A percentile compares a stretch with the other conserved stretches of the same genome.
phyloP scores from a whole-genome alignment of 2,888 invertebrate genomes.

The Chrysolina haemoptera region DNA sequence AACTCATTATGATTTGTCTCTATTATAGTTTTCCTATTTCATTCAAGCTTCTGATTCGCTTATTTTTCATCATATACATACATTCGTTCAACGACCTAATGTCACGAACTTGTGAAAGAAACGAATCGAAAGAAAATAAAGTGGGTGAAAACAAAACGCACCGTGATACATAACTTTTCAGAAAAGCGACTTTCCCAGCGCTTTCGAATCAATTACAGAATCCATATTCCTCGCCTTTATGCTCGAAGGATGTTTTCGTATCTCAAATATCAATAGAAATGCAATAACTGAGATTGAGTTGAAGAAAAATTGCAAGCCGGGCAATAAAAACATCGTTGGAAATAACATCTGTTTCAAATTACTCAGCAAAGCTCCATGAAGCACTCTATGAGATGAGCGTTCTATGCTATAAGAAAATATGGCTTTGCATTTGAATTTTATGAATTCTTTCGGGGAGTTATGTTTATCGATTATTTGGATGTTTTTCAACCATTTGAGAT shows the following conservation, averaged over 20 bases:
- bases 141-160: not conserved
- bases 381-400: constrained; percentile 10
- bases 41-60: no score
- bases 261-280: constrained; percentile 15
- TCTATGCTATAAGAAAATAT: not conserved
- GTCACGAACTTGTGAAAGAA: not conserved
- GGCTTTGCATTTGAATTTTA: constrained; percentile 3
- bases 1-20: no score
- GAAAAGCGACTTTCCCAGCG: not conserved
- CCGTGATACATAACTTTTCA: not conserved
- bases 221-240: not conserved
- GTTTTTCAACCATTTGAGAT: no score
- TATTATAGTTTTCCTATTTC: no score
- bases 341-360: constrained; percentile 3
- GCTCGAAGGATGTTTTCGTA: constrained; percentile 2
- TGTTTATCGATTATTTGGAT: no score
- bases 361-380: not conserved
- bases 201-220: not conserved
- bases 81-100: no score
- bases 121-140: not conserved
- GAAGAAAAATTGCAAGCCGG: constrained; percentile 6
- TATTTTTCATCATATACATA: no score
- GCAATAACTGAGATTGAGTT: constrained; percentile 8
- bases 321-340: constrained; percentile 6
- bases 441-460: not conserved